Evolutionary conservation across 1,140 invertebrate species (phyloP).

Genomic region (Drosophila kikkawai): DNA sequence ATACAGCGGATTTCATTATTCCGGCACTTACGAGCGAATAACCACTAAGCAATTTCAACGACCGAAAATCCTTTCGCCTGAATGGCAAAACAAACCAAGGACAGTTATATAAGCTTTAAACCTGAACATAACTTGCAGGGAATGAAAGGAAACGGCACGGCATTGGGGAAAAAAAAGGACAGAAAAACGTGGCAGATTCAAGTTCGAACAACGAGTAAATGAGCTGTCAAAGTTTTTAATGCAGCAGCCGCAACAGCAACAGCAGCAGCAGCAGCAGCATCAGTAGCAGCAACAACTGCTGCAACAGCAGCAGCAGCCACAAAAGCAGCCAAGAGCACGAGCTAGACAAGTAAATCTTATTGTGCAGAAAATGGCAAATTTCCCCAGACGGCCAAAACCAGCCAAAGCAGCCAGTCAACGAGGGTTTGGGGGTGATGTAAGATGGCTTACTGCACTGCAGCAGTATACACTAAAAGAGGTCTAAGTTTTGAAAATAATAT

Average conservation of each 20-base stretch:
- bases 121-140: constrained; percentile 64
- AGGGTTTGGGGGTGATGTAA: constrained; percentile 21
- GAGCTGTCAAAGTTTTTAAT: constrained; percentile 84
- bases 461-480: constrained; percentile 24
- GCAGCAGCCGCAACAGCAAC: constrained; percentile 57
- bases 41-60: constrained; percentile 76
- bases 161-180: not conserved
- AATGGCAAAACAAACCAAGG: constrained; percentile 49
- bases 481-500: not conserved
- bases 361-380: constrained; percentile 83
- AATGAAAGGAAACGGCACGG: not conserved
- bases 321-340: constrained; percentile 78
- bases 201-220: constrained; percentile 83
- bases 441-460: constrained; percentile 51
- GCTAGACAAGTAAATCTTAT: constrained; percentile 83
- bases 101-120: constrained; percentile 74
- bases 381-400: constrained; percentile 80
- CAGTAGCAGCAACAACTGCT: constrained; percentile 23
- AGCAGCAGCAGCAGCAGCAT: constrained; percentile 31
- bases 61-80: constrained; percentile 58
- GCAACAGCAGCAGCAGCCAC: constrained; percentile 48
- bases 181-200: constrained; percentile 38
- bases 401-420: constrained; percentile 47
- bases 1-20: constrained; percentile 81
- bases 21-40: constrained; percentile 81